Conservation (phyloP, 2,113 vertebrate genomes). For the Agelaius tricolor region DNA sequence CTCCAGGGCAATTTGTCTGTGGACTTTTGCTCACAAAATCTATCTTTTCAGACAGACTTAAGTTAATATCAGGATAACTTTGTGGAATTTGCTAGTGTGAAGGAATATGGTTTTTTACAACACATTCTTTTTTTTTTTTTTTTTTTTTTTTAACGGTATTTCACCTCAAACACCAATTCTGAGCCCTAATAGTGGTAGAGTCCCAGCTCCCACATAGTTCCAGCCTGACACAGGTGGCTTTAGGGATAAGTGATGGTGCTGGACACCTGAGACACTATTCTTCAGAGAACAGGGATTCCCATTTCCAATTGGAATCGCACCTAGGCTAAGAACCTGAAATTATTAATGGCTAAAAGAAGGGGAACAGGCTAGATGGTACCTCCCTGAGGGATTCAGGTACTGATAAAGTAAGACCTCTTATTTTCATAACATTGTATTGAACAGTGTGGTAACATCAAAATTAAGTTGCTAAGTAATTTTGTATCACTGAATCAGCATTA, state of each 20-base stretch:
- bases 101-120: neutral
- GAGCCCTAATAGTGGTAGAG: neutral
- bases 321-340: neutral
- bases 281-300: accelerated
- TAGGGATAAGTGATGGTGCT: neutral
- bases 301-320: neutral
- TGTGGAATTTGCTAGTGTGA: neutral
- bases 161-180: neutral
- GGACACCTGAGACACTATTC: accelerated
- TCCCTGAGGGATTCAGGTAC: neutral
- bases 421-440: neutral
- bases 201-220: neutral
- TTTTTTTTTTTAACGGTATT: neutral
- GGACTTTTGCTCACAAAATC: neutral
- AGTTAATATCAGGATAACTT: neutral
- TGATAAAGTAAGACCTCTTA: neutral
- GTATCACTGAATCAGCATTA: neutral
- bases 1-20: neutral
- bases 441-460: neutral
- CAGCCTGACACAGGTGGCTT: neutral
- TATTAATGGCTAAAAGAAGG: neutral
- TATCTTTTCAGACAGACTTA: neutral
- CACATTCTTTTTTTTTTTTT: neutral
- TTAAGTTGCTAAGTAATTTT: neutral
- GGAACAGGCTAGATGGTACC: neutral